Evolutionary conservation across 2,113 vertebrate species (phyloP).

Genomic region (Myxocyprinus asiaticus): DNA sequence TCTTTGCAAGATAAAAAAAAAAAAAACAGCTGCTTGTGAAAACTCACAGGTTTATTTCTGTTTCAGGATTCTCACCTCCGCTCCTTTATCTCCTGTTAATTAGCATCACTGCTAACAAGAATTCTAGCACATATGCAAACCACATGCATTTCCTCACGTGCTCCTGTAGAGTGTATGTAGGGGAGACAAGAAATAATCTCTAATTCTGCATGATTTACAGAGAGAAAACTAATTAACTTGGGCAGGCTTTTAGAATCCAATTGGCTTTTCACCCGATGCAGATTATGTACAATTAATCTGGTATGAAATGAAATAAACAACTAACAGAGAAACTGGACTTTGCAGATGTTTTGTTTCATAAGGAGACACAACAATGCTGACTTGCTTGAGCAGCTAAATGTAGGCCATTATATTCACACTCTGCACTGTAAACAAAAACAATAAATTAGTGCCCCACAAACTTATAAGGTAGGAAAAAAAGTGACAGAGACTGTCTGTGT

Average conservation of each 20-base stretch:
- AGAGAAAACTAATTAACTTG: slow-evolving; percentile 62
- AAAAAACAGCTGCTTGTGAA: slow-evolving; percentile 58
- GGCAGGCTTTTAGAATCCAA: slow-evolving; percentile 51
- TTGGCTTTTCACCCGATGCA: slow-evolving; percentile 45
- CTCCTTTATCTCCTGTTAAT: slow-evolving; percentile 72
- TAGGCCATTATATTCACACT: slow-evolving; percentile 43
- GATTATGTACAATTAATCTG: slow-evolving; percentile 56
- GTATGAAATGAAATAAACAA: slow-evolving; percentile 53
- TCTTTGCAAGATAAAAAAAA: slow-evolving; percentile 40
- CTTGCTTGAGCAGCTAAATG: slow-evolving; percentile 48
- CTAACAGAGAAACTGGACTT: slow-evolving; percentile 50
- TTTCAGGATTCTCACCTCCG: slow-evolving; percentile 71
- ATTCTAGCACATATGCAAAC: slow-evolving; percentile 60
- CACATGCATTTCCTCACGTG: slow-evolving; percentile 59
- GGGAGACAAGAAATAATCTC: slow-evolving; percentile 55
- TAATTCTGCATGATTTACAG: slow-evolving; percentile 55
- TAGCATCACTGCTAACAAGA: slow-evolving; percentile 69
- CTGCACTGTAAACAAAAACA: slow-evolving; percentile 44
- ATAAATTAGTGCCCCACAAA: slow-evolving; percentile 8
- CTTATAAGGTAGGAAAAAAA: background rate
- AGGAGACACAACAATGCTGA: slow-evolving; percentile 41
- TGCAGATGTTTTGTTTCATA: slow-evolving; percentile 49
- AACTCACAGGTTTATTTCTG: slow-evolving; percentile 74
- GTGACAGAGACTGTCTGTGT: slow-evolving; percentile 29
- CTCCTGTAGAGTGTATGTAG: slow-evolving; percentile 45